Percentiles rank a stretch among this genome's conserved stretches.
Conservation (phyloP, 2,888 invertebrate species). For the Conchocele bisecta region DNA sequence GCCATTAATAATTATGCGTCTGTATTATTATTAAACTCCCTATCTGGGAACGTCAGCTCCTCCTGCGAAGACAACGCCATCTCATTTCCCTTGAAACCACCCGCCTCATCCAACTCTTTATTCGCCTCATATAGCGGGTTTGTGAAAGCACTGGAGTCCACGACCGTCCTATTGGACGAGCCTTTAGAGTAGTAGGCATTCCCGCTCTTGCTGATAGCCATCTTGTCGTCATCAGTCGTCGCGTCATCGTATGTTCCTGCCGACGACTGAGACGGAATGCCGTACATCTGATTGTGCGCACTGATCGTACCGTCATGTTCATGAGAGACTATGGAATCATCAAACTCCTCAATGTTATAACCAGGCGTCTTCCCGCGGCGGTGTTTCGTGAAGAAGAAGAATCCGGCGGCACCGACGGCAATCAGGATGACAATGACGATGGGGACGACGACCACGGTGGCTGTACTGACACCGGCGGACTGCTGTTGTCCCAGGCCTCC, state of each 20-base stretch:
- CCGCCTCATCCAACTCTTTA: conserved; percentile 26
- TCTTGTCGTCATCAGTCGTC: conserved; percentile 45
- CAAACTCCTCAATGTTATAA: conserved; percentile 69
- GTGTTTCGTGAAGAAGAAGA: conserved; percentile 53
- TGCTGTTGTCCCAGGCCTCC: background rate
- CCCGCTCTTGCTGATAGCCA: conserved; percentile 66
- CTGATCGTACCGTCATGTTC: conserved; percentile 67
- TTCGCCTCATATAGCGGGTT: conserved; percentile 70
- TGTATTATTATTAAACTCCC: conserved; percentile 10
- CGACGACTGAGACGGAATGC: conserved; percentile 55
- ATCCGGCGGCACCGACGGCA: conserved; percentile 50
- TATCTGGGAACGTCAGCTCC: conserved; percentile 36
- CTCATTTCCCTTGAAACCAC: conserved; percentile 23
- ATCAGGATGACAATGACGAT: conserved; percentile 17
- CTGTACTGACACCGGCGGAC: background rate
- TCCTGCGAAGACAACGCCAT: conserved; percentile 28
- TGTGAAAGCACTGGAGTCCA: conserved; percentile 63
- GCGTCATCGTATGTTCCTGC: conserved; percentile 40
- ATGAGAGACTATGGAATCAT: conserved; percentile 66
- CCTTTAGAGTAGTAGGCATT: conserved; percentile 63
- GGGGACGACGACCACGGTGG: conserved; percentile 7
- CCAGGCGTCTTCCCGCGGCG: conserved; percentile 46
- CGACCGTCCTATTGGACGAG: conserved; percentile 26
- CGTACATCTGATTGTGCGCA: conserved; percentile 72
- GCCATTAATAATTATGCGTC: too few relatives aligned